Percentiles rank a stretch among this genome's conserved stretches.
Evolutionary conservation across 2,888 invertebrate genomes (phyloP).

Genomic region (Thelaira solivaga): DNA sequence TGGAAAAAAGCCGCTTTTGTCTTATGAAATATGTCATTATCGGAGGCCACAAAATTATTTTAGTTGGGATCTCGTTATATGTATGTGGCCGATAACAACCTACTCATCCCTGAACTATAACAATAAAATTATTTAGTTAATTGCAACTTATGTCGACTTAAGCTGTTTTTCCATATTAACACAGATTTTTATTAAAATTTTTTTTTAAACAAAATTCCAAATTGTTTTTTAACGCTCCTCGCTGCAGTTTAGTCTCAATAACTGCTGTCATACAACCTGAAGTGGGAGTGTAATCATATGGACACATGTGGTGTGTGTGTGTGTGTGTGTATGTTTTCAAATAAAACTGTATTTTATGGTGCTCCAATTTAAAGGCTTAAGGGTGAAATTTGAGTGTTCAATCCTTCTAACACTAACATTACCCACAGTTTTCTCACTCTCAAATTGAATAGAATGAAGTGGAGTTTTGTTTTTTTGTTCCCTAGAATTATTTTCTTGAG

Average conservation of each 20-base stretch:
- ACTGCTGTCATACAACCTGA: conserved; percentile 10
- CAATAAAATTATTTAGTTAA: too few relatives aligned
- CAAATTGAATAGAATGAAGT: not conserved
- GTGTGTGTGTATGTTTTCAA: not conserved
- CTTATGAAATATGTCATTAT: too few relatives aligned
- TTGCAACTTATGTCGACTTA: too few relatives aligned
- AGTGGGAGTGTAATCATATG: conserved; percentile 56
- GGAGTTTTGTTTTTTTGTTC: too few relatives aligned
- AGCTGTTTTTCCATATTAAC: too few relatives aligned
- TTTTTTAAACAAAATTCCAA: not conserved
- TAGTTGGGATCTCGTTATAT: too few relatives aligned
- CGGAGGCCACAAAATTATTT: too few relatives aligned
- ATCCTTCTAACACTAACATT: conserved; percentile 56
- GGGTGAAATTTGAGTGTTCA: conserved; percentile 58
- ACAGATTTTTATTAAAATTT: too few relatives aligned
- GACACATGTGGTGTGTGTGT: not conserved
- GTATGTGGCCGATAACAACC: too few relatives aligned
- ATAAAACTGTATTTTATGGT: conserved; percentile 21
- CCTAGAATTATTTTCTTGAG: not conserved
- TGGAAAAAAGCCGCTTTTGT: too few relatives aligned
- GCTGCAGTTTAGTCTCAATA: not conserved
- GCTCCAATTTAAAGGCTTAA: conserved; percentile 47
- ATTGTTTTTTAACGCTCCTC: not conserved
- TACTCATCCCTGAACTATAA: too few relatives aligned
- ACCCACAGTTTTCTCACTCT: conserved; percentile 26